phyloP scores from a whole-genome alignment of 2,888 invertebrate genomes.

The Lapara coniferarum region DNA sequence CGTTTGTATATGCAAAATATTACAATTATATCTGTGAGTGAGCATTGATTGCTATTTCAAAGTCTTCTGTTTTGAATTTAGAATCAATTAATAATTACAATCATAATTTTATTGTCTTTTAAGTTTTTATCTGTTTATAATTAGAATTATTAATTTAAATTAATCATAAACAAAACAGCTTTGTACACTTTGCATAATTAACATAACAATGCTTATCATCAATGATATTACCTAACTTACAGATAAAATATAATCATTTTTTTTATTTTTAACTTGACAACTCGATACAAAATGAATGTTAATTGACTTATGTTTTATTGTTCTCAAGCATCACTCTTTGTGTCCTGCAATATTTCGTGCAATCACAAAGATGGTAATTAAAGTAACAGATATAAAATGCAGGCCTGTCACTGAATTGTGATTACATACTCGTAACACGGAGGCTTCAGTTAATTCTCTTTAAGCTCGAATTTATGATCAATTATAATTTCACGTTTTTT shows the following conservation, averaged over 20 bases:
- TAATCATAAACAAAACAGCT: background rate
- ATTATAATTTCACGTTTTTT: background rate
- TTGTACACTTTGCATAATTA: background rate
- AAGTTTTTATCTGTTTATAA: background rate
- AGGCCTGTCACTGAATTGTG: conserved; percentile 37
- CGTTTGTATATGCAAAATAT: background rate
- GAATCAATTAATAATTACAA: too few species aligned
- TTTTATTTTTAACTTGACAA: too few species aligned
- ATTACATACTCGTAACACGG: conserved; percentile 15
- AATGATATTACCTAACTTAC: background rate
- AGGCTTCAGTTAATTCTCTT: conserved; percentile 37
- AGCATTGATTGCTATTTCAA: background rate
- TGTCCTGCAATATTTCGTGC: conserved; percentile 68
- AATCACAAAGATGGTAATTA: conserved; percentile 73
- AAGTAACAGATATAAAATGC: conserved; percentile 62
- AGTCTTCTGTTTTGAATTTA: too few species aligned
- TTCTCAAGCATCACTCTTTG: conserved; percentile 24
- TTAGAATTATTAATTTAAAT: background rate
- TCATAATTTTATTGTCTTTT: too few species aligned
- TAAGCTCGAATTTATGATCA: conserved; percentile 9
- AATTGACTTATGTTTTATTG: background rate
- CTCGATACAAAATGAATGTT: background rate
- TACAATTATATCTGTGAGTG: background rate
- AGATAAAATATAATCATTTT: too few species aligned
- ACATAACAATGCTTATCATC: background rate